Percentiles rank a stretch among this genome's conserved stretches.
Conservation (phyloP, 2,113 vertebrate species). For the Nyctibius bracteatus region DNA sequence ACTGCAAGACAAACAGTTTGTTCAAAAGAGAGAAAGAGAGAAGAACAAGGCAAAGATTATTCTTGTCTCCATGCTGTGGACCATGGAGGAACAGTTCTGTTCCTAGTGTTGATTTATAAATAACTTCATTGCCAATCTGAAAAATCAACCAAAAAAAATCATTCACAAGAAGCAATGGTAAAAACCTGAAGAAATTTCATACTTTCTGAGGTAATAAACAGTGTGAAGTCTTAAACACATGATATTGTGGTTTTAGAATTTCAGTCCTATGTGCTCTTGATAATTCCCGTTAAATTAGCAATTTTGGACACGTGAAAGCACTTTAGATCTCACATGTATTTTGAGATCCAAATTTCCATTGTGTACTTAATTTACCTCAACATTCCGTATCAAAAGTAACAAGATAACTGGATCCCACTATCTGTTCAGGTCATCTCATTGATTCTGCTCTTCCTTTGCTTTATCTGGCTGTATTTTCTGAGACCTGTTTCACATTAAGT, state of each 20-base stretch:
- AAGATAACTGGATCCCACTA: background rate
- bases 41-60: background rate
- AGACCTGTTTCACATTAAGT: constrained; percentile 38
- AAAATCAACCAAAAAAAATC: background rate
- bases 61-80: background rate
- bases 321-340: background rate
- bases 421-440: background rate
- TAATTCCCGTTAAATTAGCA: background rate
- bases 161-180: background rate
- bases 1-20: background rate
- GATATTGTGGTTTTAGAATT: background rate
- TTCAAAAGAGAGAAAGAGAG: background rate
- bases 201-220: background rate
- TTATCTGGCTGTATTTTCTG: background rate
- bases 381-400: background rate
- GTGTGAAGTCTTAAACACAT: background rate
- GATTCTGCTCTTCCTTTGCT: background rate
- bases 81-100: background rate
- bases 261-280: background rate
- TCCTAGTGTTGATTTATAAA: background rate
- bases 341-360: background rate
- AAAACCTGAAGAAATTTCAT: background rate
- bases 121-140: background rate
- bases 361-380: background rate
- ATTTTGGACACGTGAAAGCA: background rate